Base-by-base conservation (phyloP, 2,888 invertebrate genomes). In the Arctia plantaginis region DNA sequence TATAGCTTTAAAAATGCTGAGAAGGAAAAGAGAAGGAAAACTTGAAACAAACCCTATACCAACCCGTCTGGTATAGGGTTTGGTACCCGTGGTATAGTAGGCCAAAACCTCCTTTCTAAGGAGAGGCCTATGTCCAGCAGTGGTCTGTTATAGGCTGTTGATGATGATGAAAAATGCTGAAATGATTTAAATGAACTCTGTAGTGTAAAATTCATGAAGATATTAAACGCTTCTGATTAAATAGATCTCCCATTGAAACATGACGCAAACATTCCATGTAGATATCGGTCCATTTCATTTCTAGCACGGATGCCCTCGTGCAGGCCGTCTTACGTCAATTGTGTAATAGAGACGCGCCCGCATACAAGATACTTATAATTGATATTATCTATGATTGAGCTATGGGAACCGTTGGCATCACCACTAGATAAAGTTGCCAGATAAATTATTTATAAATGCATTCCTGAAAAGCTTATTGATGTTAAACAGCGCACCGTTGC, bases 281-380 rank as follows among this genome's bases (percentile, higher is more conserved):
- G 75, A 82, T 83, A 86, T 85, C 91, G 92, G 87, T 90, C 86
- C 90, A 90, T 87, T 91, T 85, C 77, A 79, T 91, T 91, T 92
- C 89, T 92, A 86, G 92, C 81, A 84, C 93, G 90, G 90, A 91
- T 90, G 86, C 82, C 82, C 78, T 44, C 76, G 80, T 80, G 76
- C 80, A 72, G 70, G 66, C 68, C 55, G 75, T 76, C 76, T 75
- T 82, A 75, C 66, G 80, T 79, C 76, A 85, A 83, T 82, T 85
- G 79, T 77, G 82, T 82, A 81, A 81, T 39, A 80, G 72, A 79
- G 83, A 80, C 82, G 73, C 78, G 72, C 85, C 85, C 86, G 85
- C 81, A 83, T 85, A 69, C 62, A n/a, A 55, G 64, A 59, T 64
- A 55, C 64, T 64, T 73, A 59, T 66, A 74, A 47, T 62, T 69